Conservation (phyloP, 1,140 invertebrate genomes). For the Brachionus angularis region DNA sequence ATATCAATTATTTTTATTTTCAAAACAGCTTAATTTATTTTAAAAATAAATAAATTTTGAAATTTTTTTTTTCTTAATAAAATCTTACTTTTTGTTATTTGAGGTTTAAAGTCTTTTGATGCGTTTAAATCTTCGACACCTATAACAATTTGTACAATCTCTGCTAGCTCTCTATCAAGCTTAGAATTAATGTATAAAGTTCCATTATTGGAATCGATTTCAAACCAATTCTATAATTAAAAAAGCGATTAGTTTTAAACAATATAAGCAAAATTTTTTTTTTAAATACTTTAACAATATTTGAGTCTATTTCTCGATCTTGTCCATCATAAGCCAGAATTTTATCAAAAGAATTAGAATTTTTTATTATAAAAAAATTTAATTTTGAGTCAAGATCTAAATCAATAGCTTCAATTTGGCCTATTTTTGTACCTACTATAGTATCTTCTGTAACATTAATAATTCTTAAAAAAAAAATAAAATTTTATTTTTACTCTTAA, state of each 20-base stretch:
- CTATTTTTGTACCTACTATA: conserved; percentile 60
- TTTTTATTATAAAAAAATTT: neutral
- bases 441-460: conserved; percentile 71
- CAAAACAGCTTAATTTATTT: conserved; percentile 65
- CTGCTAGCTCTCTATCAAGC: conserved; percentile 77
- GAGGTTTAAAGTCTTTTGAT: conserved; percentile 69
- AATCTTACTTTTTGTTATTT: conserved; percentile 60
- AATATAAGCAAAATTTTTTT: neutral
- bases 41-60: conserved; percentile 7
- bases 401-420: conserved; percentile 69
- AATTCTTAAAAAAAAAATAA: no score
- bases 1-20: conserved; percentile 70
- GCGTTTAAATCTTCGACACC: conserved; percentile 75
- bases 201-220: conserved; percentile 46
- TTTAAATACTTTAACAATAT: conserved; percentile 12
- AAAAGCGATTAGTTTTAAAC: conserved; percentile 45
- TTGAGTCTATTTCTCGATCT: neutral
- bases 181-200: conserved; percentile 51
- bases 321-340: neutral
- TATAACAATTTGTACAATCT: conserved; percentile 70
- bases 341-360: neutral
- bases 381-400: conserved; percentile 71
- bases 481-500: no score
- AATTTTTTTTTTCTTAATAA: conserved; percentile 5
- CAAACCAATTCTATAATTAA: conserved; percentile 44